Base-by-base conservation (phyloP, 1,140 invertebrate genomes). In the Orius insidiosus region DNA sequence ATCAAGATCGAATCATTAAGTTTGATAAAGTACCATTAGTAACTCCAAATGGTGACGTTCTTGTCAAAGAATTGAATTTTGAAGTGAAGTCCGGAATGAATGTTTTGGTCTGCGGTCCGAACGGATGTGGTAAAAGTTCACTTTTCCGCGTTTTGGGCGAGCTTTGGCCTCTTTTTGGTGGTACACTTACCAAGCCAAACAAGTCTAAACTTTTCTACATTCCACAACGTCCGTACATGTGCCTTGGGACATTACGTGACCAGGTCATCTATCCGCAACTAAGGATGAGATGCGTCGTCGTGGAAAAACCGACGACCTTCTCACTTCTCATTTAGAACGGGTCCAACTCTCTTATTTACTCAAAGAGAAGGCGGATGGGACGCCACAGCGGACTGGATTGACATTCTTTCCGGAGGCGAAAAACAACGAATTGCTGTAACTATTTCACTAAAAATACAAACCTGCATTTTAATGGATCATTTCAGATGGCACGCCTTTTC, bases 371-470 rank as follows among this genome's bases (percentile, higher is more conserved):
- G 63, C 30, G 85, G 85, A 8, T 85, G 89, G 76, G 84, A 97
- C 60, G 75, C 86, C 1, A 79, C 94, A 5, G 85, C 85, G 51
- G 94, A 98, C 67, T 98, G 94, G 94, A 88, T 96, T 72, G 94
- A 98, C 63, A 87, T 98, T 1, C 66, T 98, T 1, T 93, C 86
- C 47, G 95, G 94, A 2, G 95, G 94, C 30, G 94, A 98, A 63
- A 98, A 98, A 60, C 94, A 98, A 65, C 69, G 93, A 59, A 86
- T 98, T 57, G 93, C 92, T n/a, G n/a, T n/a, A n/a, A n/a, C n/a
- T n/a, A n/a, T n/a, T n/a, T n/a, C n/a, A n/a, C n/a, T n/a, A n/a
- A n/a, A n/a, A n/a, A n/a, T n/a, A n/a, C n/a, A n/a, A n/a, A n/a
- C n/a, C n/a, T n/a, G n/a, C n/a, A n/a, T n/a, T n/a, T n/a, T n/a